These are phyloP conservation scores for Gymnorhina tibicen DNA, from an alignment of 2,113 vertebrate species.

Conservation along the genomic window DNA sequence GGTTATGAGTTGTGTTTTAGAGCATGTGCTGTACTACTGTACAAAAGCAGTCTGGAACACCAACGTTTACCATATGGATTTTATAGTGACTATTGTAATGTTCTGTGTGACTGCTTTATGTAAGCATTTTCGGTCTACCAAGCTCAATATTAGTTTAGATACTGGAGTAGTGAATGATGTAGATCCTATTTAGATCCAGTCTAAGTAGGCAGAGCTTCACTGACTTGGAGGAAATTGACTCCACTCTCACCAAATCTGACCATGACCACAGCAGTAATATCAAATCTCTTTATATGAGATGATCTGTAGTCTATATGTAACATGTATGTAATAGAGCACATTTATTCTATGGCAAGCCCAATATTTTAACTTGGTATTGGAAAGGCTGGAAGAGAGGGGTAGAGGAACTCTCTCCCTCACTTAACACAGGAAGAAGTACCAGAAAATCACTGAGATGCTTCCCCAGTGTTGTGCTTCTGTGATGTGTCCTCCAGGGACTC, in stretches of 20 bases:
- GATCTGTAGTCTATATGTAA: background rate
- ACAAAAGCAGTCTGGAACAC: background rate
- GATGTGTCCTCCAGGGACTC: background rate
- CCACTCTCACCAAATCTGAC: background rate
- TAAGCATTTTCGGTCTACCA: background rate
- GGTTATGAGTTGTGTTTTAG: background rate
- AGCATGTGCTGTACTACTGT: background rate
- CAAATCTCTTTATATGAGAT: background rate
- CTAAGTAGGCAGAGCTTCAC: background rate
- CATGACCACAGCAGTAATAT: background rate
- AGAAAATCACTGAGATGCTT: background rate
- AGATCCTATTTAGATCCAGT: background rate
- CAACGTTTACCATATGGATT: background rate
- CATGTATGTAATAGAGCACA: background rate
- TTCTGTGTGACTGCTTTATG: background rate
- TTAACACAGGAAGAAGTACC: background rate
- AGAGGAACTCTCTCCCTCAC: background rate
- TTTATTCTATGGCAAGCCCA: background rate
- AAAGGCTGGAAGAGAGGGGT: background rate
- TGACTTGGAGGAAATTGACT: background rate
- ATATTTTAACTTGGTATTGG: background rate
- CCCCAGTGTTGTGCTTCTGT: background rate
- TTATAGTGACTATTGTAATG: background rate
- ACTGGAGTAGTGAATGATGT: background rate
- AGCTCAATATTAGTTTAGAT: background rate